Evolutionary conservation across 2,888 invertebrate species (phyloP).

Genomic region (Lathronympha strigana): DNA sequence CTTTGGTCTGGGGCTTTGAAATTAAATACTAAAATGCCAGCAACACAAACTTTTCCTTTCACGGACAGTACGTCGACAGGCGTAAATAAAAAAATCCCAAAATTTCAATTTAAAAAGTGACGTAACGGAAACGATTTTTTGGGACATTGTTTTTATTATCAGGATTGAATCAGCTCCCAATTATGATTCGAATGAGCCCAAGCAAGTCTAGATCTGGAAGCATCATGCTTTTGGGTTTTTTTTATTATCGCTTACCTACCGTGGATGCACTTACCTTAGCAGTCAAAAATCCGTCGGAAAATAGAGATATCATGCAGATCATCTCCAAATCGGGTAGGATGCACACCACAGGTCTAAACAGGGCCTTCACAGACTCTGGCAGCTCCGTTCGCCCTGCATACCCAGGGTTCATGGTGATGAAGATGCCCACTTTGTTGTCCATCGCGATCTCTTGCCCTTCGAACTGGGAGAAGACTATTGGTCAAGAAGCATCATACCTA

Average conservation of each 20-base stretch:
- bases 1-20: no score
- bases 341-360: conserved; percentile 96
- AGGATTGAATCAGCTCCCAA: no score
- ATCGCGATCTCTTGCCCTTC: conserved; percentile 92
- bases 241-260: not conserved
- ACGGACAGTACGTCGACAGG: no score
- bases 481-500: not conserved
- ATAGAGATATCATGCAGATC: conserved; percentile 96
- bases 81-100: no score
- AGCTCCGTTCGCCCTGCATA: conserved; percentile 96
- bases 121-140: no score
- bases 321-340: conserved; percentile 95
- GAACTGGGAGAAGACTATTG: conserved; percentile 82
- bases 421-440: conserved; percentile 94
- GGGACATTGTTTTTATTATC: no score
- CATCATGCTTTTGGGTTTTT: no score
- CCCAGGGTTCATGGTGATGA: conserved; percentile 98
- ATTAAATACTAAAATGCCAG: no score
- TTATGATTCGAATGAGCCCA: no score
- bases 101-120: no score
- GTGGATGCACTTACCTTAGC: conserved; percentile 86
- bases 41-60: no score
- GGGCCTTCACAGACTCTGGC: conserved; percentile 95
- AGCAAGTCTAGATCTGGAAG: no score
- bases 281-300: conserved; percentile 95